These are phyloP conservation scores for Morbakka virulenta DNA, from an alignment of 30 jellyfish, hydroid and myxozoan species.

Conservation along the genomic window DNA sequence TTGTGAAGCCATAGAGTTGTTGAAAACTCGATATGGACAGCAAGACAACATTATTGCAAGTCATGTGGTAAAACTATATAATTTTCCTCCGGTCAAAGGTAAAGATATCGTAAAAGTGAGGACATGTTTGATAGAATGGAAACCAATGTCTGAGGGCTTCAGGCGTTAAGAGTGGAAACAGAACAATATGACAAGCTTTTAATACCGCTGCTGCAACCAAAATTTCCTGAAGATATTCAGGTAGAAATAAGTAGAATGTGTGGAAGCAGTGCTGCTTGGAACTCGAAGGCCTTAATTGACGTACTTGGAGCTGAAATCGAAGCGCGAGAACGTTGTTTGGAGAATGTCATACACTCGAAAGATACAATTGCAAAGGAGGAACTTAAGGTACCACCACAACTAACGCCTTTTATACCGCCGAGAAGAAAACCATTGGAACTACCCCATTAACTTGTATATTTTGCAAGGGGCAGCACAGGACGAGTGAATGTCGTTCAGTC, in stretches of 20 bases:
- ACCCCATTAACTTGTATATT: background rate
- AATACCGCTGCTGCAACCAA: background rate
- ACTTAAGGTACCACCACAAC: background rate
- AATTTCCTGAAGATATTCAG: background rate
- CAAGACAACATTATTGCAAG: background rate
- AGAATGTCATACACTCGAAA: background rate
- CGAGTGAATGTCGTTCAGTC: background rate
- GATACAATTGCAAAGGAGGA: background rate
- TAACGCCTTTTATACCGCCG: background rate
- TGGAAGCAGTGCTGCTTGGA: background rate
- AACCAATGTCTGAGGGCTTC: background rate
- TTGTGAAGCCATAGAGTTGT: background rate
- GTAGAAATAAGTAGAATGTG: background rate
- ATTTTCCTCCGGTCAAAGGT: slow-evolving; percentile 2
- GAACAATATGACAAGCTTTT: background rate
- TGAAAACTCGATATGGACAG: slow-evolving; percentile 16
- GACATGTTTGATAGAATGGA: slow-evolving; percentile 5
- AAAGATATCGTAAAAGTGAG: background rate
- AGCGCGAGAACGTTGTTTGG: background rate
- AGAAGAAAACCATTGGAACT: background rate
- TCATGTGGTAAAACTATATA: slow-evolving; percentile 4
- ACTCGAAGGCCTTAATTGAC: background rate
- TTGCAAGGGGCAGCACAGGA: slow-evolving; percentile 2
- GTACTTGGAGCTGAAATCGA: background rate
- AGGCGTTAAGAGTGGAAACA: background rate